Evolutionary conservation across 2,113 vertebrate species (phyloP), one percentile per base, ranked within the genome.

Genomic region (Columba janthina): DNA sequence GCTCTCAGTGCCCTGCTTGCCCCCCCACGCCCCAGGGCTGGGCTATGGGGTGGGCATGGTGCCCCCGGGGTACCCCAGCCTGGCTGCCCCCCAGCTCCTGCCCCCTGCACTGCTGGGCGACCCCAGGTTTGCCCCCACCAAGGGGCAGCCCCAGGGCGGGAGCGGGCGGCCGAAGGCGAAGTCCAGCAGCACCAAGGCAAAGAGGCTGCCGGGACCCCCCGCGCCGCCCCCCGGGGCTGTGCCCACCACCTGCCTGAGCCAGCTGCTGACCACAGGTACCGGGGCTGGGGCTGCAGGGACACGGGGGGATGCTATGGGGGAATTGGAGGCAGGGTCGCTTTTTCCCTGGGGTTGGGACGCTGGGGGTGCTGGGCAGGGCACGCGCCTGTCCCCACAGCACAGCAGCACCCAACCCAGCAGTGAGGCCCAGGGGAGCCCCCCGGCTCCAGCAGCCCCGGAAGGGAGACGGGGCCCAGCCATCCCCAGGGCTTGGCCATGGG

Each of bases 211-310:
- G 4, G 95, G 90, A 66, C 46, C 64, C 64, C 16, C 82, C 8
- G 15, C 15, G 3, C 31, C 60, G 5, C 61, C 94, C 36, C 80
- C 14, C 61, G 54, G 3, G 70, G 89, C 34, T 1, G 70, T 54
- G 71, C 97, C 75, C 54, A 98, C 96, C 13, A 98, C 98, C 90
- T 98, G 98, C 96, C 97, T 98, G 54, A 98, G 98, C 16, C 98
- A 98, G 89, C 98, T 99, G 71, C 98, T 99, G 56, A 98, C 98
- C 26, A 72, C 98, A 90, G 97, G 98, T 98, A 89, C 97, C 38
- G 7, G 6, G 14, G 53, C 3, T 0, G 7, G 22, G 46, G 64
- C 12, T 11, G 4, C 0, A 12, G 28, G 8, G 15, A 25, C 5
- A 5, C 32, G 38, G 24, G 34, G 26, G 16, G 22, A 42, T n/a